phyloP scores from a whole-genome alignment of 2,888 invertebrate species.

The Drosophila lacicola region DNA sequence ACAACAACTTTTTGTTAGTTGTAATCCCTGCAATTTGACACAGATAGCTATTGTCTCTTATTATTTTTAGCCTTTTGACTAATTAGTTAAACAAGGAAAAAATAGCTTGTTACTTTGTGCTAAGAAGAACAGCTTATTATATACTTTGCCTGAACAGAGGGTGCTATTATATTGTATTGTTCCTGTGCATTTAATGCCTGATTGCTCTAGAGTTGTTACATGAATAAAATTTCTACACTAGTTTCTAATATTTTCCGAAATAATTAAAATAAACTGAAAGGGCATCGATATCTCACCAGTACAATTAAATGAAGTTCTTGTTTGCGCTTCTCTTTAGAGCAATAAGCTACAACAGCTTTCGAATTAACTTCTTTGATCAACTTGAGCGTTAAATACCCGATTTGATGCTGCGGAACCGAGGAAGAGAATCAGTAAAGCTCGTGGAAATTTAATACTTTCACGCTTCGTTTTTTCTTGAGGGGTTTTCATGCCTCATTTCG shows the following conservation, averaged over 20 bases:
- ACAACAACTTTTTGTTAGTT: constrained; percentile 42
- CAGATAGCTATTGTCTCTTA: constrained; percentile 23
- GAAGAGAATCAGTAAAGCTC: constrained; percentile 25
- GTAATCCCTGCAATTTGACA: constrained; percentile 26
- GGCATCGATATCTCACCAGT: no score
- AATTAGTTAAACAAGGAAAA: constrained; percentile 52
- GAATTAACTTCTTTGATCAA: constrained; percentile 26
- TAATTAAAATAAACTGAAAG: no score
- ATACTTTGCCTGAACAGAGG: not conserved
- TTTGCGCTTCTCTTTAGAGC: constrained; percentile 1
- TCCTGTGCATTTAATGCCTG: no score
- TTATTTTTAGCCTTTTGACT: constrained; percentile 38
- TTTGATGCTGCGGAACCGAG: constrained; percentile 9
- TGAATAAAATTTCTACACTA: no score
- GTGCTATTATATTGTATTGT: no score
- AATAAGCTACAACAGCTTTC: constrained; percentile 19
- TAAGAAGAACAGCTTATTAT: not conserved
- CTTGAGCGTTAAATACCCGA: constrained; percentile 16
- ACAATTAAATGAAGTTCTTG: not conserved
- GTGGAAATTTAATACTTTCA: constrained; percentile 42
- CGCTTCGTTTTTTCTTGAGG: constrained; percentile 11
- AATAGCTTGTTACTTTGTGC: not conserved
- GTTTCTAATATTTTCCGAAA: no score
- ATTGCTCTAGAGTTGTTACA: no score
- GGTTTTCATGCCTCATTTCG: constrained; percentile 11